Conservation (phyloP, 2,888 invertebrate species). For the Cheilosia vulpina region DNA sequence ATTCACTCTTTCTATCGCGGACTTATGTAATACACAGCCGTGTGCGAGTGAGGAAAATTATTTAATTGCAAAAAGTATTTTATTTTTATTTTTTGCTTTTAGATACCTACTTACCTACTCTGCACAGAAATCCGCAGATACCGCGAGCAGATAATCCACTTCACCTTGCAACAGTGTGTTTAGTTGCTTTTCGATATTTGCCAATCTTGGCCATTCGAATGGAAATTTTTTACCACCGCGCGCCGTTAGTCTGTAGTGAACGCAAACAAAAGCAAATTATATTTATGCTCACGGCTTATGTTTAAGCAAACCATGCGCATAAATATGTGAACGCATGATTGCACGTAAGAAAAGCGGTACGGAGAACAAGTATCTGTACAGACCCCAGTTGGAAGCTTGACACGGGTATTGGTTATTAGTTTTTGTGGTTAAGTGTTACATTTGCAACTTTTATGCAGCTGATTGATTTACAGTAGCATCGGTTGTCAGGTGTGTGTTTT, state of each 20-base stretch:
- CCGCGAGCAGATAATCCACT: constrained; percentile 37
- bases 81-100: constrained; percentile 39
- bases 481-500: background rate
- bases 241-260: background rate
- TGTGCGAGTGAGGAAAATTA: constrained; percentile 57
- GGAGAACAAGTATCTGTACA: background rate
- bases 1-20: constrained; percentile 61
- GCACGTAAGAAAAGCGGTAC: constrained; percentile 21
- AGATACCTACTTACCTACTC: constrained; percentile 37
- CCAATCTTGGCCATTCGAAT: constrained; percentile 68
- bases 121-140: constrained; percentile 57
- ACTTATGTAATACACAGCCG: constrained; percentile 48
- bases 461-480: constrained; percentile 21
- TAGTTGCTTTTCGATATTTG: constrained; percentile 56
- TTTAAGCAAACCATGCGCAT: constrained; percentile 60
- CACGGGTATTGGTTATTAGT: constrained; percentile 9
- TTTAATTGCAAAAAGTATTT: constrained; percentile 64
- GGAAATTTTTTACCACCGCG: constrained; percentile 45
- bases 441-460: constrained; percentile 3
- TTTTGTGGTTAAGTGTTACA: constrained; percentile 38
- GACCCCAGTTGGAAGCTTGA: background rate
- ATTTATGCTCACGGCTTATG: constrained; percentile 64
- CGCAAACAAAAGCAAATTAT: constrained; percentile 40
- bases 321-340: constrained; percentile 67
- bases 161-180: constrained; percentile 63